Percentiles rank a stretch among this genome's conserved stretches.
These are phyloP conservation scores for Drosophila atroscutellata DNA, from an alignment of 2,888 invertebrate species.

Conservation along the genomic window DNA sequence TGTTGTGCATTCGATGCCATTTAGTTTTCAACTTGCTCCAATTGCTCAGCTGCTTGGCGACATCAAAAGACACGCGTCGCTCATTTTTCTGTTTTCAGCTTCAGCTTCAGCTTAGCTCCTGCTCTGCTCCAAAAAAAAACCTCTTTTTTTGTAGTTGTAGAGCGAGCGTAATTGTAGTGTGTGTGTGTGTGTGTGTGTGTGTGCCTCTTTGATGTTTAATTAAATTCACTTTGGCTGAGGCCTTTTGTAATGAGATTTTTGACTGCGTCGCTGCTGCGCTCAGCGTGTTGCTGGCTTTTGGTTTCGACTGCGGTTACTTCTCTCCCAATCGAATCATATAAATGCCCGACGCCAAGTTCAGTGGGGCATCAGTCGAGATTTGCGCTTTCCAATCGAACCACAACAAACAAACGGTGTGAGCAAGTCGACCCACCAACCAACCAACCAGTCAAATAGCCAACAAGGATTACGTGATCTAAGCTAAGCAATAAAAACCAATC, in stretches of 20 bases:
- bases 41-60: conserved; percentile 55
- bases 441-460: conserved; percentile 21
- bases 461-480: conserved; percentile 81
- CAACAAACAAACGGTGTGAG: conserved; percentile 13
- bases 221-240: conserved; percentile 76
- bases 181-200: conserved; percentile 23
- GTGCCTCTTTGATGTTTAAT: conserved; percentile 75
- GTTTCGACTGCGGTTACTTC: conserved; percentile 9
- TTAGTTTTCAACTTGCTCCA: conserved; percentile 50
- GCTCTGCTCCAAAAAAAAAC: conserved; percentile 22
- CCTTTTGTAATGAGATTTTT: conserved; percentile 81
- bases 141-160: conserved; percentile 15
- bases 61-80: conserved; percentile 54
- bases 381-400: conserved; percentile 66
- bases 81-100: background rate
- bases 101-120: conserved; percentile 32
- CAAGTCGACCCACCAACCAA: conserved; percentile 22
- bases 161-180: background rate
- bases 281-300: conserved; percentile 45
- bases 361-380: conserved; percentile 73
- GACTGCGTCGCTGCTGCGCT: conserved; percentile 42
- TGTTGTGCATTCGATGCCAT: conserved; percentile 16
- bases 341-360: conserved; percentile 60
- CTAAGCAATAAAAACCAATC: conserved; percentile 79
- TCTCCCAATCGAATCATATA: conserved; percentile 73